Conservation (phyloP, 2,888 invertebrate genomes). For the Bellardia pandia region DNA sequence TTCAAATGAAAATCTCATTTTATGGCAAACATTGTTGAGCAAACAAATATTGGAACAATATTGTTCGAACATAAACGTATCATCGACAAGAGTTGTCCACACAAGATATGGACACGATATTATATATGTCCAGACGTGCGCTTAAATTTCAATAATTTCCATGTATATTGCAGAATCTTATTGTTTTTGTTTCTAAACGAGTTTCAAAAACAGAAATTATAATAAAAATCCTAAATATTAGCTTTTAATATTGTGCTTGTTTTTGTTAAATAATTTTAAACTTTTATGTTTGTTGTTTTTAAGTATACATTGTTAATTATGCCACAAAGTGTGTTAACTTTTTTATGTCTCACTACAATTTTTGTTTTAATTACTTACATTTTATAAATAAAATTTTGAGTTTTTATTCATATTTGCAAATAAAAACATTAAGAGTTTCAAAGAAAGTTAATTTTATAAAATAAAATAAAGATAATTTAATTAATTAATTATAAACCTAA, state of each 20-base stretch:
- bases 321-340: slow-evolving; percentile 76
- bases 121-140: too few species aligned
- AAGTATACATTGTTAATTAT: slow-evolving; percentile 77
- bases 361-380: slow-evolving; percentile 55
- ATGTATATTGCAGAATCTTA: neutral
- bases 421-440: slow-evolving; percentile 32
- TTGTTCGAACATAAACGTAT: too few species aligned
- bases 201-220: slow-evolving; percentile 16
- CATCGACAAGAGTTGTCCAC: too few species aligned
- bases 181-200: neutral
- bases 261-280: slow-evolving; percentile 38
- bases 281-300: slow-evolving; percentile 34
- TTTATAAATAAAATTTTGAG: slow-evolving; percentile 42
- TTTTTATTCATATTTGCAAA: neutral
- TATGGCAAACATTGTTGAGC: too few species aligned
- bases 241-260: slow-evolving; percentile 56
- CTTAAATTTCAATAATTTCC: neutral
- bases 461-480: slow-evolving; percentile 51
- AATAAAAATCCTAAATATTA: slow-evolving; percentile 34
- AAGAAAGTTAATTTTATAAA: slow-evolving; percentile 42
- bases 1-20: too few species aligned
- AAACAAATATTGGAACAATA: too few species aligned
- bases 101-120: too few species aligned
- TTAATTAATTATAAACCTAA: slow-evolving; percentile 48
- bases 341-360: slow-evolving; percentile 76